Evolutionary conservation across 1,140 invertebrate genomes (phyloP).

Genomic region (Ladona fulva): DNA sequence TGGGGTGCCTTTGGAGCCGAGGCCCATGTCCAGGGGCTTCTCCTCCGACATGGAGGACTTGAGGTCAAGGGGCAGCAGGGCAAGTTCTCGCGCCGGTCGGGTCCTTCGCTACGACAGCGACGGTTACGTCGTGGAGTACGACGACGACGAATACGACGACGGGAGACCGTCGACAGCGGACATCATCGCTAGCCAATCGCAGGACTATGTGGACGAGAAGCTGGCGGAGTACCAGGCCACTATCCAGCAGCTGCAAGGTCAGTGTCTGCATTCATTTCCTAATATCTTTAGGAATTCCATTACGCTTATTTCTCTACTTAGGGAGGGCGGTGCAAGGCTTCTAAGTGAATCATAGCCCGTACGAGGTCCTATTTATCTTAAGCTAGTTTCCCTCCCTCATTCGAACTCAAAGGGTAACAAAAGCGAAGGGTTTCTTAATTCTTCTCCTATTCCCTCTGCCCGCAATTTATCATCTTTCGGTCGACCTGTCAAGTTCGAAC

Average conservation of each 20-base stretch:
- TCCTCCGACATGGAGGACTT: slow-evolving; percentile 25
- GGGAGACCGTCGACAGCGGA: slow-evolving; percentile 75
- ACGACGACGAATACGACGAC: slow-evolving; percentile 36
- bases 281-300: too few relatives aligned
- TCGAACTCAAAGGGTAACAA: too few relatives aligned
- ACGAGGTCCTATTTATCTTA: too few relatives aligned
- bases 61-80: slow-evolving; percentile 17
- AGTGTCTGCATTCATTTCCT: slow-evolving; percentile 32
- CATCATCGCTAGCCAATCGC: slow-evolving; percentile 84
- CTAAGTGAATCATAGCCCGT: too few relatives aligned
- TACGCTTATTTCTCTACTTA: too few relatives aligned
- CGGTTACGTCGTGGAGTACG: slow-evolving; percentile 20
- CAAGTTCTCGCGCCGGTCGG: slow-evolving; percentile 19
- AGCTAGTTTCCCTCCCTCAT: too few relatives aligned
- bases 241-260: slow-evolving; percentile 81
- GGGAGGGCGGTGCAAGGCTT: too few relatives aligned
- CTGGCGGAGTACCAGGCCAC: slow-evolving; percentile 87
- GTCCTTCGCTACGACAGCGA: slow-evolving; percentile 20
- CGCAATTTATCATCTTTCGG: too few relatives aligned
- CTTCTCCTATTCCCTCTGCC: too few relatives aligned
- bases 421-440: too few relatives aligned
- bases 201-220: slow-evolving; percentile 89
- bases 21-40: slow-evolving; percentile 40
- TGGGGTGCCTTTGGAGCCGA: slow-evolving; percentile 58
- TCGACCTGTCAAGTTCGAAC: too few relatives aligned